phyloP scores from a whole-genome alignment of 2,113 vertebrate genomes.

The Sebastes fasciatus region DNA sequence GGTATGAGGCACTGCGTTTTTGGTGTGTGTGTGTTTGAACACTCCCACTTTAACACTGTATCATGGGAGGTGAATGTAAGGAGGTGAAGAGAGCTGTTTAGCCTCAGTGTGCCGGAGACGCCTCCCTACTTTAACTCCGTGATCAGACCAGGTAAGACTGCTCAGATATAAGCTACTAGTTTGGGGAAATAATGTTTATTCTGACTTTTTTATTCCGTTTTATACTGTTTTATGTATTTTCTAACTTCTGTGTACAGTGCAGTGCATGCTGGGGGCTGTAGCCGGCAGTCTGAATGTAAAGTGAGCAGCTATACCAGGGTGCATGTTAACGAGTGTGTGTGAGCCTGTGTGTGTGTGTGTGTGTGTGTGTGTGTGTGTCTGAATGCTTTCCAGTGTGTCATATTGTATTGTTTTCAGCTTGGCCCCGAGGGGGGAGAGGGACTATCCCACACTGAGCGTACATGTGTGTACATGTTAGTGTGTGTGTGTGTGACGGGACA shows the following conservation, averaged over 20 bases:
- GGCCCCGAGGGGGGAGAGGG: constrained; percentile 21
- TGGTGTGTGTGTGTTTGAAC: constrained; percentile 18
- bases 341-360: constrained; percentile 8
- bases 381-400: constrained; percentile 55
- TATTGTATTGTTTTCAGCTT: constrained; percentile 60
- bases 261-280: not conserved
- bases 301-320: constrained; percentile 11
- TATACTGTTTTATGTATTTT: no score
- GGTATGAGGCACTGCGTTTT: not conserved
- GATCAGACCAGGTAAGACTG: constrained; percentile 32
- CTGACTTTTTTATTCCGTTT: no score
- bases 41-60: constrained; percentile 29
- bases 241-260: constrained; percentile 2
- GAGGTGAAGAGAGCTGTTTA: not conserved
- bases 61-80: constrained; percentile 28
- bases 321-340: constrained; percentile 30
- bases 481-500: constrained; percentile 29
- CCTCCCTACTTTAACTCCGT: constrained; percentile 8
- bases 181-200: not conserved
- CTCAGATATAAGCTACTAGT: not conserved
- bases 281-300: constrained; percentile 27
- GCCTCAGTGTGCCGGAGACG: not conserved
- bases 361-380: not conserved
- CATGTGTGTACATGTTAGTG: constrained; percentile 9
- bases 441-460: constrained; percentile 4